phyloP scores from a whole-genome alignment of 2,888 invertebrate genomes.

The Lycia hirtaria region DNA sequence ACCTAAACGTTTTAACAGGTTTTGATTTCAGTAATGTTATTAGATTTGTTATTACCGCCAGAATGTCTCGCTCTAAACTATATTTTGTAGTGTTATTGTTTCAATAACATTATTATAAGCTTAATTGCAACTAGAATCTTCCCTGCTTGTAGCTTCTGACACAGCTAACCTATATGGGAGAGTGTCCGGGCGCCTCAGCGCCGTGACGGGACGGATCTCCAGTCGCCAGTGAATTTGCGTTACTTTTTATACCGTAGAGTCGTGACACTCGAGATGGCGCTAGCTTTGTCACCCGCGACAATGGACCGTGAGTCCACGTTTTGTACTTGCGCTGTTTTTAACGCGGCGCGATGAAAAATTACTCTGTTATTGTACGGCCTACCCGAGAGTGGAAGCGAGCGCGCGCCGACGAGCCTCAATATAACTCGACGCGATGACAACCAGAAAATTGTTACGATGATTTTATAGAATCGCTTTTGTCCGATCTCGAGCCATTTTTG shows the following conservation, averaged over 20 bases:
- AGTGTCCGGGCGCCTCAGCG: background rate
- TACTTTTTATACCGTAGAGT: slow-evolving; percentile 75
- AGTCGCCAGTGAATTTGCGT: slow-evolving; percentile 74
- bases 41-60: no score
- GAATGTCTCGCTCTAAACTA: no score
- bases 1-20: no score
- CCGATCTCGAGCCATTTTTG: slow-evolving; percentile 14
- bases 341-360: slow-evolving; percentile 65
- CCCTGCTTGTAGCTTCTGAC: no score
- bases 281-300: slow-evolving; percentile 68
- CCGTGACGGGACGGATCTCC: slow-evolving; percentile 29
- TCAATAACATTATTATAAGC: no score
- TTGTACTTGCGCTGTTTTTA: slow-evolving; percentile 58
- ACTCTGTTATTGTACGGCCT: slow-evolving; percentile 60
- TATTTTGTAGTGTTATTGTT: no score
- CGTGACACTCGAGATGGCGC: slow-evolving; percentile 66
- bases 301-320: slow-evolving; percentile 66
- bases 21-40: no score
- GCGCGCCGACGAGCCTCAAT: background rate
- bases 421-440: slow-evolving; percentile 20
- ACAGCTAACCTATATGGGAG: slow-evolving; percentile 11
- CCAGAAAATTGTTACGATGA: slow-evolving; percentile 17
- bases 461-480: slow-evolving; percentile 23
- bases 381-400: slow-evolving; percentile 4
- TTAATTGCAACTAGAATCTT: no score